A percentile compares a stretch with the other conserved stretches of the same genome.
phyloP scores from a whole-genome alignment of 2,797 vertebrate species.

The Sternotherus odoratus region DNA sequence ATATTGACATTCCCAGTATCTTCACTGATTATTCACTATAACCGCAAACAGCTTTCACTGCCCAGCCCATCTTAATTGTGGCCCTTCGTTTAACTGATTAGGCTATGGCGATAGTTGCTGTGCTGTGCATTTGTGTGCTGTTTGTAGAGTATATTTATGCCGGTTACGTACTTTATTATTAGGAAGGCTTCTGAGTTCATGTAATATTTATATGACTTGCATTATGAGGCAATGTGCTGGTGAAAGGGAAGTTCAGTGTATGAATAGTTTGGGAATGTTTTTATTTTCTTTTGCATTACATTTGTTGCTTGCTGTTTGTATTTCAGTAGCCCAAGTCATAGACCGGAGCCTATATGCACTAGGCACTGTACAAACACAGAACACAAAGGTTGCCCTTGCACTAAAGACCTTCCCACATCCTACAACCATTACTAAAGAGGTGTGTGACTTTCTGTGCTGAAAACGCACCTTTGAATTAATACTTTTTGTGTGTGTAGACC shows the following conservation, averaged over 20 bases:
- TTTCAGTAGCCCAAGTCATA: fast-evolving
- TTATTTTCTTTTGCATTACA: neutral
- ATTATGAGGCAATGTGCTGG: neutral
- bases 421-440: no score
- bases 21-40: no score
- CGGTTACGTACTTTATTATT: neutral
- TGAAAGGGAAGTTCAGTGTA: neutral
- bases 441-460: no score
- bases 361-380: fast-evolving
- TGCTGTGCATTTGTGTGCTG: neutral
- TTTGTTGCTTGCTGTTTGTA: neutral
- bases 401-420: neutral
- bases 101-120: neutral
- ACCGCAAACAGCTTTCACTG: neutral
- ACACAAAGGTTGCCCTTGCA: neutral
- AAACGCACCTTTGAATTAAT: no score
- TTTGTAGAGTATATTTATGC: neutral
- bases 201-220: neutral
- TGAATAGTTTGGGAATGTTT: no score
- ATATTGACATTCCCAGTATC: neutral
- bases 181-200: neutral
- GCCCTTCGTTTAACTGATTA: neutral
- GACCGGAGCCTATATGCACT: neutral
- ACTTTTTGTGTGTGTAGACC: no score
- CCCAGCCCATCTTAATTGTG: neutral